Conservation (phyloP, 2,797 vertebrate genomes). For the Phrynocephalus vlangalii region DNA sequence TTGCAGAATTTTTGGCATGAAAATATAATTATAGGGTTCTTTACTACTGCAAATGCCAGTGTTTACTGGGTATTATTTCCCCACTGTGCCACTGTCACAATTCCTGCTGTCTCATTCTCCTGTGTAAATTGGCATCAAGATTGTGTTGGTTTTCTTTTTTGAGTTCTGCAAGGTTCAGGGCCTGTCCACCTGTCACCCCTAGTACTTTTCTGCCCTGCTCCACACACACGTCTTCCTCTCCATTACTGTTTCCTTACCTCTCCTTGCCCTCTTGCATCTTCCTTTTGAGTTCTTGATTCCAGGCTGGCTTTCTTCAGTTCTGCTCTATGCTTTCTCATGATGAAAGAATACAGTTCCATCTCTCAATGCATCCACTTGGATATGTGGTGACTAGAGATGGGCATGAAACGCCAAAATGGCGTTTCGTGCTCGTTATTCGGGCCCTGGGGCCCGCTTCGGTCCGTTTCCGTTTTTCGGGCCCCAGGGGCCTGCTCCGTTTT, state of each 20-base stretch:
- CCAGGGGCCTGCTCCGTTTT: too few species aligned
- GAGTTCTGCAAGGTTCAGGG: neutral
- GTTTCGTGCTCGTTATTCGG: too few species aligned
- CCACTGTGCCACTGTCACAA: neutral
- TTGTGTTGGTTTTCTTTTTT: neutral
- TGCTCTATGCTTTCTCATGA: too few species aligned
- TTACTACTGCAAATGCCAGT: constrained; percentile 18
- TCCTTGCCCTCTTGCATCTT: neutral
- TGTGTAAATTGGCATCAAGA: neutral
- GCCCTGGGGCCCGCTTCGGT: too few species aligned
- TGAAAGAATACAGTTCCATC: too few species aligned
- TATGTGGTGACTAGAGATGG: too few species aligned
- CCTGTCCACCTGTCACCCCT: neutral
- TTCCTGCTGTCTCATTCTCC: neutral
- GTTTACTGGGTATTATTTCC: neutral
- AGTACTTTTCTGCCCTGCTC: neutral
- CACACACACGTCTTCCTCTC: too few species aligned
- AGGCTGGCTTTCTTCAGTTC: too few species aligned
- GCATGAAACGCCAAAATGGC: too few species aligned
- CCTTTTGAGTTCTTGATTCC: neutral
- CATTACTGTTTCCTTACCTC: neutral
- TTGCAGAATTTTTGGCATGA: constrained; percentile 24
- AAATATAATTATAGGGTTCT: constrained; percentile 22
- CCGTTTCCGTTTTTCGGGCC: too few species aligned
- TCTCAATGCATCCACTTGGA: too few species aligned